These are phyloP conservation scores for Lamellibrachia satsuma DNA, from an alignment of 2,888 invertebrate genomes.

Conservation along the genomic window DNA sequence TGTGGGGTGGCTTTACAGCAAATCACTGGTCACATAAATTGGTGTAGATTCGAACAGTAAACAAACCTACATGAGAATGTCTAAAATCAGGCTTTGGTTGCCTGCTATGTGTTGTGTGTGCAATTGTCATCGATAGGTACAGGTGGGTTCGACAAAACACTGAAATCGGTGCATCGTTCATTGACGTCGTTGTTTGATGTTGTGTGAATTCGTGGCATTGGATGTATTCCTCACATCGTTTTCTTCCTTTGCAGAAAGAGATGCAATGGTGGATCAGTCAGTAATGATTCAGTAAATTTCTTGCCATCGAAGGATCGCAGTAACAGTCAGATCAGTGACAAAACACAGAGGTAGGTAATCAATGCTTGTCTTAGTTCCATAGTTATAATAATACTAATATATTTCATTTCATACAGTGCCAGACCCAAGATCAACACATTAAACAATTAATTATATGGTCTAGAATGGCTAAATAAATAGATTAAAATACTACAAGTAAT, in stretches of 20 bases:
- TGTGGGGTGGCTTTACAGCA: not conserved
- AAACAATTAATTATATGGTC: no score
- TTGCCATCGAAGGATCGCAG: not conserved
- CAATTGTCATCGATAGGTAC: not conserved
- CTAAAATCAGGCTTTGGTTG: not conserved
- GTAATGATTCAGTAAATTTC: not conserved
- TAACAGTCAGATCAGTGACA: not conserved
- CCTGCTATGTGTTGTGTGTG: not conserved
- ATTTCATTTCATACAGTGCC: no score
- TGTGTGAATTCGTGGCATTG: no score
- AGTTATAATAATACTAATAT: no score
- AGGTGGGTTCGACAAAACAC: not conserved
- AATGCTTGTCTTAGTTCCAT: not conserved
- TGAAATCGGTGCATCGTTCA: not conserved
- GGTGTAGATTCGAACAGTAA: not conserved
- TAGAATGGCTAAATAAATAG: no score
- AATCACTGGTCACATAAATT: not conserved
- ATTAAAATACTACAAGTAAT: no score
- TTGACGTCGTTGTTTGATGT: not conserved
- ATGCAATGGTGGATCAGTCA: not conserved
- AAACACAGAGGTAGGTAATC: not conserved
- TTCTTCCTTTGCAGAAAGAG: not conserved
- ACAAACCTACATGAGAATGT: not conserved
- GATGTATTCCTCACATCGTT: not conserved
- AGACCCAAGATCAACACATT: no score